phyloP scores from a whole-genome alignment of 1,140 invertebrate genomes.

The Maniola jurtina region DNA sequence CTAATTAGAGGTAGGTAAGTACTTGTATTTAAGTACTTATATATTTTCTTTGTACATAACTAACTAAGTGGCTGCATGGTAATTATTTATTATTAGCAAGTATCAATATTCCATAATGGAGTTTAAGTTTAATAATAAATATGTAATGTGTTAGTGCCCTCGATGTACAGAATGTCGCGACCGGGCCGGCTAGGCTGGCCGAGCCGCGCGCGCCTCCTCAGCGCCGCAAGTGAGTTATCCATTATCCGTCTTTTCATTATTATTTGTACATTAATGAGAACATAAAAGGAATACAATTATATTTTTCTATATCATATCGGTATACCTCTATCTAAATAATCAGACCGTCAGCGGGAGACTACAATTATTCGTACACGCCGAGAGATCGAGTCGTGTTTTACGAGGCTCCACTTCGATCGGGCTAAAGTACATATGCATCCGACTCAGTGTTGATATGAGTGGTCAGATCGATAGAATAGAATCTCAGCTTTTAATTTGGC shows the following conservation, averaged over 20 bases:
- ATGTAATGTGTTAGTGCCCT: too few relatives aligned
- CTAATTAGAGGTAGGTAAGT: too few relatives aligned
- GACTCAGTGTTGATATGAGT: neutral
- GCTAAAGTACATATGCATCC: neutral
- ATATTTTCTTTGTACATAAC: too few relatives aligned
- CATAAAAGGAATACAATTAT: neutral
- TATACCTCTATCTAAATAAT: conserved; percentile 3
- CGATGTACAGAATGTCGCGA: too few relatives aligned
- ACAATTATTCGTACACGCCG: neutral
- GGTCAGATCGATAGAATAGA: neutral
- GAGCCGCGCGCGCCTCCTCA: too few relatives aligned
- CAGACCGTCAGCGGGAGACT: neutral
- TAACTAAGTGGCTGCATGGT: too few relatives aligned
- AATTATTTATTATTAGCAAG: too few relatives aligned
- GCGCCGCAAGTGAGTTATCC: neutral
- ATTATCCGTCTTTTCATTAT: neutral
- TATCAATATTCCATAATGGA: too few relatives aligned
- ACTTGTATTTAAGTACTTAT: too few relatives aligned
- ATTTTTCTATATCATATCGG: neutral
- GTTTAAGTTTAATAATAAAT: too few relatives aligned
- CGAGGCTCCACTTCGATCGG: conserved; percentile 3
- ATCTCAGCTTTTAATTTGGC: neutral
- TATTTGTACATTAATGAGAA: neutral
- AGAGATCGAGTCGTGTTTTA: neutral
- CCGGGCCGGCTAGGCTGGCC: too few relatives aligned